Conservation (phyloP, 2,797 vertebrate species). For the Oreochromis grahami region DNA sequence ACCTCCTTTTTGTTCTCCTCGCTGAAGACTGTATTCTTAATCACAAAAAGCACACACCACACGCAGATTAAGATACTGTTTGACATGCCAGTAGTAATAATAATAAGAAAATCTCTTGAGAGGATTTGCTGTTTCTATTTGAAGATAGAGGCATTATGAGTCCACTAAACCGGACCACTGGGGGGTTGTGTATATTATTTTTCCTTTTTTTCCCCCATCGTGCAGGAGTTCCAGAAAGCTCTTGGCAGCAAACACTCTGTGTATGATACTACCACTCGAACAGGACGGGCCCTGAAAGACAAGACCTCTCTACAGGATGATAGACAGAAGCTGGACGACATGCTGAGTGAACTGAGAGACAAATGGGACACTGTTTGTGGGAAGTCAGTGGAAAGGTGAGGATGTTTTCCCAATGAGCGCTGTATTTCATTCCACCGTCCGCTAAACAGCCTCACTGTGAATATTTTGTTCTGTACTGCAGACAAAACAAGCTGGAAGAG, state of each 20-base stretch:
- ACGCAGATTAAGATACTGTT: constrained; percentile 20
- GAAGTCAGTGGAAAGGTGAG: constrained; percentile 96
- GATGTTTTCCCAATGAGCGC: neutral
- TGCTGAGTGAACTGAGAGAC: constrained; percentile 96
- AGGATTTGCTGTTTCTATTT: neutral
- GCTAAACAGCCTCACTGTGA: neutral
- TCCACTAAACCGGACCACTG: neutral
- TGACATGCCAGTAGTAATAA: constrained; percentile 3
- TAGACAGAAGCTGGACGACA: constrained; percentile 92
- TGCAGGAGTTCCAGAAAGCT: constrained; percentile 95
- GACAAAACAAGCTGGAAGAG: constrained; percentile 98
- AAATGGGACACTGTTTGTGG: constrained; percentile 99
- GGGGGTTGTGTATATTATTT: neutral
- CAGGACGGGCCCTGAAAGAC: constrained; percentile 93
- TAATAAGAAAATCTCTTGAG: constrained; percentile 1
- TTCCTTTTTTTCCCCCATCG: neutral
- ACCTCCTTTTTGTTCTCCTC: constrained; percentile 49
- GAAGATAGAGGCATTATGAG: neutral
- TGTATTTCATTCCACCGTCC: neutral
- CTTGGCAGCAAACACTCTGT: constrained; percentile 96
- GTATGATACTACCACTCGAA: constrained; percentile 92
- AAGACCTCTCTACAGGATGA: constrained; percentile 92
- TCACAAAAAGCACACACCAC: constrained; percentile 16
- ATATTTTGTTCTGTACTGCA: constrained; percentile 51
- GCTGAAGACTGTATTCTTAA: constrained; percentile 5